Evolutionary conservation across 2,888 invertebrate genomes (phyloP).

Genomic region (Cyclophora punctaria): DNA sequence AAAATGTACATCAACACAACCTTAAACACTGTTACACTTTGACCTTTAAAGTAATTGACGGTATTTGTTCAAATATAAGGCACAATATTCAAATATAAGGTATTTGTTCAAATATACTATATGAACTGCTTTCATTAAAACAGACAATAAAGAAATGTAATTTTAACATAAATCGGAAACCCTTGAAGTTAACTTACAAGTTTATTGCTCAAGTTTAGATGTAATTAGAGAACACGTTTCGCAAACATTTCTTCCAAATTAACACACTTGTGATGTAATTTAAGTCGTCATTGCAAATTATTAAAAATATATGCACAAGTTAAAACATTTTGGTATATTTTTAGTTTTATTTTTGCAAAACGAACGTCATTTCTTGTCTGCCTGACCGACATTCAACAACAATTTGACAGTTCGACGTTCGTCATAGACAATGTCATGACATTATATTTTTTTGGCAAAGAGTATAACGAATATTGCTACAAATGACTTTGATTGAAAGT

Average conservation of each 20-base stretch:
- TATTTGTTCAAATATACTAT: too few relatives aligned
- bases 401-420: too few relatives aligned
- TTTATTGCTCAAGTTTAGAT: slow-evolving; percentile 33
- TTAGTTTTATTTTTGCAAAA: slow-evolving; percentile 32
- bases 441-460: too few relatives aligned
- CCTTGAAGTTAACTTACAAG: slow-evolving; percentile 49
- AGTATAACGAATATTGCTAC: too few relatives aligned
- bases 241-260: slow-evolving; percentile 30
- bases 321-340: slow-evolving; percentile 23
- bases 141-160: slow-evolving; percentile 30
- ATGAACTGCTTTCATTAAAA: slow-evolving; percentile 1
- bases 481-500: too few relatives aligned
- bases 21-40: too few relatives aligned
- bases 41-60: background rate
- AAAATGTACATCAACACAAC: background rate
- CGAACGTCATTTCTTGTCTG: slow-evolving; percentile 36
- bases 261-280: slow-evolving; percentile 23
- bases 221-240: slow-evolving; percentile 10
- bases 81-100: slow-evolving; percentile 1
- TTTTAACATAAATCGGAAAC: slow-evolving; percentile 35
- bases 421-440: too few relatives aligned
- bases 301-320: slow-evolving; percentile 5
- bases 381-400: slow-evolving; percentile 6
- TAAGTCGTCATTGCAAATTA: slow-evolving; percentile 23
- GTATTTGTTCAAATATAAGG: too few relatives aligned